Conservation (phyloP, 2,797 vertebrate species). For the Ctenosaura bakeri region DNA sequence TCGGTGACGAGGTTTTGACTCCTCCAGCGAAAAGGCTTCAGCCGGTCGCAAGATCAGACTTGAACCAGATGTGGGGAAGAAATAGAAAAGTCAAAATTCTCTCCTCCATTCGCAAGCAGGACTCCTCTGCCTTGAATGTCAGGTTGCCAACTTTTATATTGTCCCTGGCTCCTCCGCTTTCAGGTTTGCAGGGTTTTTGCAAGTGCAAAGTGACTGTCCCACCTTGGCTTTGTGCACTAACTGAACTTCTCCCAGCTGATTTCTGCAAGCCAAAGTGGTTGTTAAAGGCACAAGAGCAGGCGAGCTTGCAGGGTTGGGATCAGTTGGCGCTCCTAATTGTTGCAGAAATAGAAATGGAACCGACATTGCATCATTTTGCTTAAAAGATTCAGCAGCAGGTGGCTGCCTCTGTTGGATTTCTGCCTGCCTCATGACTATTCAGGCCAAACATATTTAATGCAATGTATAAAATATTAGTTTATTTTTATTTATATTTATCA, state of each 20-base stretch:
- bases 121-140: not conserved
- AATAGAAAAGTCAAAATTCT: not conserved
- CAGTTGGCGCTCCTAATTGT: not conserved
- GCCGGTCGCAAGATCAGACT: not conserved
- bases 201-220: no score
- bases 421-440: not conserved
- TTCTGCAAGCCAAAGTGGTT: not conserved
- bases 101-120: no score
- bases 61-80: no score
- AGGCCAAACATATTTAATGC: not conserved
- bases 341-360: not conserved
- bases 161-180: not conserved
- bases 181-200: no score
- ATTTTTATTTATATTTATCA: no score
- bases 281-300: not conserved
- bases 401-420: not conserved
- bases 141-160: not conserved
- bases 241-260: no score
- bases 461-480: not conserved
- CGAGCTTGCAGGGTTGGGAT: not conserved
- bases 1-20: not conserved
- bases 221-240: no score
- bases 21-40: not conserved
- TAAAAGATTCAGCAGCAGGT: no score
- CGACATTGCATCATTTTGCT: no score